phyloP scores from a whole-genome alignment of 2,888 invertebrate species.

The Caenorhabditis sp. region DNA sequence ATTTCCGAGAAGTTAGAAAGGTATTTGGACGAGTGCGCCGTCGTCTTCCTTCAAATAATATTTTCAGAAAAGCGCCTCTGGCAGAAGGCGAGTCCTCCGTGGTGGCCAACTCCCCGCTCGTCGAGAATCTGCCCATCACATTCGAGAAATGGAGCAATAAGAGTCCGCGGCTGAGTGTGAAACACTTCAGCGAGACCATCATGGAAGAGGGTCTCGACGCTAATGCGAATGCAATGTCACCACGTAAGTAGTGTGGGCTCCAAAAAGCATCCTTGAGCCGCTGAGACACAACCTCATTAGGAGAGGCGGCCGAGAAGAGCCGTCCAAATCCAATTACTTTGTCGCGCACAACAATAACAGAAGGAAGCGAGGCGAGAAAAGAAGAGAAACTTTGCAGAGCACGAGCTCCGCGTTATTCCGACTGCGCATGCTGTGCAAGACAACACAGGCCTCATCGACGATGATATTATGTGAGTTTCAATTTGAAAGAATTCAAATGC shows the following conservation, averaged over 20 bases:
- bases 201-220: constrained; percentile 53
- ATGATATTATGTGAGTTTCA: constrained; percentile 69
- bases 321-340: constrained; percentile 50
- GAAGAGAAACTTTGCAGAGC: constrained; percentile 47
- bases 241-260: constrained; percentile 38
- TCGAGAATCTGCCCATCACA: constrained; percentile 71
- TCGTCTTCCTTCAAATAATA: no score
- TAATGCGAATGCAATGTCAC: constrained; percentile 57
- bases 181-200: constrained; percentile 55
- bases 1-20: constrained; percentile 45
- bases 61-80: constrained; percentile 67
- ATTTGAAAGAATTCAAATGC: constrained; percentile 7
- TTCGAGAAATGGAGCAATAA: constrained; percentile 67
- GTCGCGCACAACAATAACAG: constrained; percentile 27
- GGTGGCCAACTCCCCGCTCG: constrained; percentile 74
- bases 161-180: constrained; percentile 50
- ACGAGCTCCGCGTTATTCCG: constrained; percentile 43
- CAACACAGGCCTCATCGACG: constrained; percentile 68
- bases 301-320: constrained; percentile 11
- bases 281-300: constrained; percentile 37
- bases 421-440: constrained; percentile 28
- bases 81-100: constrained; percentile 73
- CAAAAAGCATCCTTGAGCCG: constrained; percentile 34
- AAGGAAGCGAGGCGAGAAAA: constrained; percentile 9
- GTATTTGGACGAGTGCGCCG: constrained; percentile 14